Base-by-base conservation (phyloP, 2,888 invertebrate genomes). In the Amblyjoppa proteus region DNA sequence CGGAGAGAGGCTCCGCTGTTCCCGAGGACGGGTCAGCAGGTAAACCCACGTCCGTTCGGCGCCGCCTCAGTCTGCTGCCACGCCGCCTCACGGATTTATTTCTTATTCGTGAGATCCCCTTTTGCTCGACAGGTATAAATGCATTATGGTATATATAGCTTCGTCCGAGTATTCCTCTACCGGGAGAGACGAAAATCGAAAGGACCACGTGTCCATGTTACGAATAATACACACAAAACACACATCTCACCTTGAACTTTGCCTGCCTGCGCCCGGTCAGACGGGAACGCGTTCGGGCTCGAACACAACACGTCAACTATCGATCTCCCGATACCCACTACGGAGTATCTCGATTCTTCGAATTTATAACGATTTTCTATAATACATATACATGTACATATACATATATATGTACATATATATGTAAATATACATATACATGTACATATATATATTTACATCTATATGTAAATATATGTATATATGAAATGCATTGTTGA, bases 181-280 rank as follows among this genome's bases (percentile, higher is more conserved):
- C 53, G 6, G 53, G 20, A n/a, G n/a, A 20, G 20, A 53, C 53
- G 53, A 53, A 53, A 53, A 53, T 53, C 53, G 53, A 20, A 20
- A 53, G 20, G n/a, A 20, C n/a, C 53, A 53, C 53, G 53, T 53
- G 53, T 58, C 25, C 11, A 11, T 25, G 28, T 9, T 25, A 61
- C 45, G 61, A 75, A 74, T 75, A 75, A 75, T 73, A 56, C 73
- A 75, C 74, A 61, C 61, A 45, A 20, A 38, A 41, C 16, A 41
- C 28, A 41, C 58, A n/a, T 31, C 49, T 61, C 74, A 34, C 74
- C 74, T 64, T 75, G 75, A 75, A 75, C 75, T 64, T 75, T 75
- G 61, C 28, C 61, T 45, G 49, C 49, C 9, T 75, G 49, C 61
- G 75, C 49, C 20, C 49, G 34, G 49, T 49, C 74, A 31, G 49